Evolutionary conservation across 2,888 invertebrate species (phyloP), one percentile per base, ranked within the genome.

Genomic region (Plebejus anna): DNA sequence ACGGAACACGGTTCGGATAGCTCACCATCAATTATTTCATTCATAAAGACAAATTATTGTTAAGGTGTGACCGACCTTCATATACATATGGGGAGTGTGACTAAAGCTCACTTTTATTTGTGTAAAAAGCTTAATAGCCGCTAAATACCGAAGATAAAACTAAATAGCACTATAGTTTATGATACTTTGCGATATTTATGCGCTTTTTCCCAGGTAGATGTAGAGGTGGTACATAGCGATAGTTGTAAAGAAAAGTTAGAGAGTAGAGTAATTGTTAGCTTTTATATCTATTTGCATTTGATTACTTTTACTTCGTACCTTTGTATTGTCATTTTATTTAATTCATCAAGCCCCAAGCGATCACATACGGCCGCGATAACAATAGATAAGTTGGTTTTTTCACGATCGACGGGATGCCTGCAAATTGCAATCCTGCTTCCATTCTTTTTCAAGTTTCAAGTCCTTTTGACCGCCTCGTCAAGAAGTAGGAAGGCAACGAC

Each of bases 11-110:
- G 32, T 32, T 55, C 28, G 73, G 16, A 32, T 32, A 73, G 32
- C 73, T 55, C 55, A 55, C 73, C 13, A 32, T 73, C 73, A 73
- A 73, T 73, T 73, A 73, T 73, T 73, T 73, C 73, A 73, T 73
- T 73, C 73, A 73, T 73, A 73, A 73, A 73, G 55, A 28, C 73
- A 55, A 73, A 73, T 73, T 73, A 55, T 55, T 73, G 4, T 51
- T 51, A 73, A 73, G 32, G 73, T 73, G 73, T 73, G 73, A 73
- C 73, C 73, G 73, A 73, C 73, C 73, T 73, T 73, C 32, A 55
- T 73, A 36, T 73, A 55, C 73, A 73, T 73, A 73, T 32, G 55
- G 73, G 73, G 73, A 73, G 73, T 73, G 73, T 73, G 73, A 55
- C 73, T 51, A 73, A 73, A 51, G 32, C 51, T 55, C 32, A 55